Evolutionary conservation across 2,797 vertebrate species (phyloP).

Genomic region (Sciaenops ocellatus): DNA sequence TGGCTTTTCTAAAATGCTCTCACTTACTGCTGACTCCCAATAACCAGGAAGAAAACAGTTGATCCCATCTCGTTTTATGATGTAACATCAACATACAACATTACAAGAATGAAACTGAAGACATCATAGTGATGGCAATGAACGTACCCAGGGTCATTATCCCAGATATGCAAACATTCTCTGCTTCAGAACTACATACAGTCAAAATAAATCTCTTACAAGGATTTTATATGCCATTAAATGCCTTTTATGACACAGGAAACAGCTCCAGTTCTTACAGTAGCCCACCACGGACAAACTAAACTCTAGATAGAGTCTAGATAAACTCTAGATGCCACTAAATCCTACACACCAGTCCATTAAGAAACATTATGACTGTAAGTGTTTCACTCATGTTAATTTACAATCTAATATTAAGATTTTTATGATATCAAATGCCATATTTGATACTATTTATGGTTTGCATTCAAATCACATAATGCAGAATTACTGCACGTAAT

Average conservation of each 20-base stretch:
- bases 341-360: not conserved
- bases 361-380: not conserved
- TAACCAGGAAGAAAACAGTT: not conserved
- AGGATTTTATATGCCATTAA: slow-evolving; percentile 32
- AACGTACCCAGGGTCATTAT: not conserved
- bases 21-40: not conserved
- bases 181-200: not conserved
- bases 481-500: not conserved
- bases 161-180: slow-evolving; percentile 28
- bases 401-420: not conserved
- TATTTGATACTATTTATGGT: not conserved
- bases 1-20: not conserved
- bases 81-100: slow-evolving; percentile 3
- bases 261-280: not conserved
- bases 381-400: not conserved
- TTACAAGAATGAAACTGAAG: slow-evolving; percentile 5
- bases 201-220: slow-evolving; percentile 41
- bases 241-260: not conserved
- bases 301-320: no score
- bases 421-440: not conserved
- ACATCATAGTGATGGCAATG: not conserved
- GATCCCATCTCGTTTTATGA: slow-evolving; percentile 15
- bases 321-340: no score
- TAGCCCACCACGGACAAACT: no score
- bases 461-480: not conserved